These are phyloP conservation scores for Gobionotothen gibberifrons DNA, from an alignment of 2,797 vertebrate genomes.

Conservation along the genomic window DNA sequence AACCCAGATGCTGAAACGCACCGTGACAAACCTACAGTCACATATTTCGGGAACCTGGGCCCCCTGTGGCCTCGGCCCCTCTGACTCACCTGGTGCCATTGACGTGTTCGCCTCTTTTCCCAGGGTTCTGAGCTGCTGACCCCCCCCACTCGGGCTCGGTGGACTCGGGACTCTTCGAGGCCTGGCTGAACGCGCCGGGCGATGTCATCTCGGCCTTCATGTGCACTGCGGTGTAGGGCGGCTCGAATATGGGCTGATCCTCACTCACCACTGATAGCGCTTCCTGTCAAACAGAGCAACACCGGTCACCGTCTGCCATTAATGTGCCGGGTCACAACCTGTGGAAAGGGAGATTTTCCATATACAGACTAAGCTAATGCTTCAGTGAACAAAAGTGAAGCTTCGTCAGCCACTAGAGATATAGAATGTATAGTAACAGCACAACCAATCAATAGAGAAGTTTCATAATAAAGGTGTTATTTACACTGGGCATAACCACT, in stretches of 20 bases:
- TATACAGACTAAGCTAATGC: conserved; percentile 6
- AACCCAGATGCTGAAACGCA: conserved; percentile 12
- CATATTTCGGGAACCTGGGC: conserved; percentile 40
- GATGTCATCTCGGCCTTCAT: conserved; percentile 86
- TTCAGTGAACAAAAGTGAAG: neutral
- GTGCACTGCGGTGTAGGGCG: conserved; percentile 79
- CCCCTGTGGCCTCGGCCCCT: conserved; percentile 22
- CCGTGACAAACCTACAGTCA: conserved; percentile 17
- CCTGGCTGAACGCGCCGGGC: conserved; percentile 76
- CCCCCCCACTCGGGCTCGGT: conserved; percentile 81
- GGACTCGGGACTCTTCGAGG: conserved; percentile 80
- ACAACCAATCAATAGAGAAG: neutral
- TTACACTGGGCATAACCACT: neutral
- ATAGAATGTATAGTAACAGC: neutral
- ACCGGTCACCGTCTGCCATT: conserved; percentile 49
- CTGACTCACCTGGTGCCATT: conserved; percentile 86
- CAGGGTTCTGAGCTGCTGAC: conserved; percentile 63
- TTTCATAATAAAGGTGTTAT: no score
- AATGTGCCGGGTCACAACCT: conserved; percentile 29
- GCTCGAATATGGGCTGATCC: conserved; percentile 87
- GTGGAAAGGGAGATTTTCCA: conserved; percentile 51
- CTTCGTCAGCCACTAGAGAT: neutral
- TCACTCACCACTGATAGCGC: conserved; percentile 88
- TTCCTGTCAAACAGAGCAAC: conserved; percentile 80
- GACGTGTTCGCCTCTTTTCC: conserved; percentile 84